A percentile compares a stretch with the other conserved stretches of the same genome.
Conservation (phyloP, 2,113 vertebrate species). For the Cinclus mexicanus region DNA sequence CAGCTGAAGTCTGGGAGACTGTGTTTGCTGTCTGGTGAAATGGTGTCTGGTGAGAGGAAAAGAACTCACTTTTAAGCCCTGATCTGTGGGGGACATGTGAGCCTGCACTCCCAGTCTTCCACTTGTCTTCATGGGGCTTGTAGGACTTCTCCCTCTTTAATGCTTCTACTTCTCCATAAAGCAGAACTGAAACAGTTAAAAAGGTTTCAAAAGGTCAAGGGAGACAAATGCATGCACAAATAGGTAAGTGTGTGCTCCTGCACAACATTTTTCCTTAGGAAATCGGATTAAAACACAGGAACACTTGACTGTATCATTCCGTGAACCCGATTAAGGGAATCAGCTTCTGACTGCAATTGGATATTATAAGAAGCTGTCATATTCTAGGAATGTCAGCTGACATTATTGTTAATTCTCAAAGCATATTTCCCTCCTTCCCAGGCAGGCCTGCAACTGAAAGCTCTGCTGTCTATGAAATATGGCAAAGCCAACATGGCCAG, state of each 20-base stretch:
- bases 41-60: neutral
- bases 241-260: neutral
- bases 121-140: neutral
- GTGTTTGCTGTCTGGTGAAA: neutral
- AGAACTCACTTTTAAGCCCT: neutral
- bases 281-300: neutral
- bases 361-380: neutral
- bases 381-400: neutral
- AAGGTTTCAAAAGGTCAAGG: neutral
- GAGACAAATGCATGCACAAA: neutral
- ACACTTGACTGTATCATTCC: neutral
- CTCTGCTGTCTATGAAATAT: neutral
- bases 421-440: neutral
- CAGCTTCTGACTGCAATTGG: neutral
- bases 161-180: neutral
- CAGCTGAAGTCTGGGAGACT: neutral
- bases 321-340: neutral
- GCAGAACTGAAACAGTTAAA: neutral
- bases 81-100: rapidly evolving
- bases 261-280: neutral
- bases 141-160: neutral
- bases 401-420: neutral
- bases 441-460: neutral
- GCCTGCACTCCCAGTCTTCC: neutral
- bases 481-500: neutral